Evolutionary conservation across 1,140 invertebrate genomes (phyloP).

Genomic region (Ips typographus): DNA sequence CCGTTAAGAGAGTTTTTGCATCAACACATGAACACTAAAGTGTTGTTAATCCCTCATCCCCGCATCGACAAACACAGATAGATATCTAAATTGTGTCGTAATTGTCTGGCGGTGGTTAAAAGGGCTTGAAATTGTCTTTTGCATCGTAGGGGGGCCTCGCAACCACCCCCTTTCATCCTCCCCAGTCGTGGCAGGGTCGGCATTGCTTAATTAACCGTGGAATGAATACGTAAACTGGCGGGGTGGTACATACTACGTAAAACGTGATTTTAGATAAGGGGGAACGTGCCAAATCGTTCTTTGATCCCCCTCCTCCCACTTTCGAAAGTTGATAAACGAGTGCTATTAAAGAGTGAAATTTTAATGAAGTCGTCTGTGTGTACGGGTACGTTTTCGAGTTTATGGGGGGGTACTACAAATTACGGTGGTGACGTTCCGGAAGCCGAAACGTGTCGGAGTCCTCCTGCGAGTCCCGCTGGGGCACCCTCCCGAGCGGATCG

Average conservation of each 20-base stretch:
- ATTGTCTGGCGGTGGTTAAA: slow-evolving; percentile 52
- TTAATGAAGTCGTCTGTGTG: no score
- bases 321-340: no score
- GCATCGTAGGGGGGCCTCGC: slow-evolving; percentile 38
- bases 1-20: neutral
- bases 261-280: no score
- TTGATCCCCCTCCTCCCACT: no score
- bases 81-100: slow-evolving; percentile 51
- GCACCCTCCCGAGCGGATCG: slow-evolving; percentile 19
- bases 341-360: no score
- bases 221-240: slow-evolving; percentile 41
- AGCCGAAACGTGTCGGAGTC: slow-evolving; percentile 14
- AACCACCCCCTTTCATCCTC: slow-evolving; percentile 26
- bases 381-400: no score
- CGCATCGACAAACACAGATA: slow-evolving; percentile 39
- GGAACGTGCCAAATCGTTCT: no score
- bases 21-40: neutral
- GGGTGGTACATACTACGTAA: no score
- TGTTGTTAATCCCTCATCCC: neutral
- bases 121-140: slow-evolving; percentile 52
- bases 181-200: slow-evolving; percentile 24
- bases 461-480: slow-evolving; percentile 16
- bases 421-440: neutral
- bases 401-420: no score
- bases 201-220: slow-evolving; percentile 51